These are phyloP conservation scores for Hirundichthys speculiger DNA, from an alignment of 2,113 vertebrate species.

Conservation along the genomic window DNA sequence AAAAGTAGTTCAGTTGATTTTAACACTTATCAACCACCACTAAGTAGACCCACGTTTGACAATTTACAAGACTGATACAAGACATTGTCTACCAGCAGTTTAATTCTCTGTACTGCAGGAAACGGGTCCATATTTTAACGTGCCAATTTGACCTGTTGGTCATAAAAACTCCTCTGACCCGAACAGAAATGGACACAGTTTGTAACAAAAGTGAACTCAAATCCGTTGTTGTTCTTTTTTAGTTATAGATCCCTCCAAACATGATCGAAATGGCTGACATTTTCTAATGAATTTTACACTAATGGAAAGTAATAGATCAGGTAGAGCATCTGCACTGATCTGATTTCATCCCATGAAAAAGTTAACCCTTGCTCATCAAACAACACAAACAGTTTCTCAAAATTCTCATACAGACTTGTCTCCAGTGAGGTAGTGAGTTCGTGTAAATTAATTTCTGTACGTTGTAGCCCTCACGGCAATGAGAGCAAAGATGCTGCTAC, in stretches of 20 bases:
- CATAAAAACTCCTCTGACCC: background rate
- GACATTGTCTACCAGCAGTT: background rate
- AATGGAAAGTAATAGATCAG: background rate
- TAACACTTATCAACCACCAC: no score
- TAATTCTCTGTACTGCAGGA: background rate
- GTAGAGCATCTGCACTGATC: no score
- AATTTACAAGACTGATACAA: background rate
- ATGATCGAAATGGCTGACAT: background rate
- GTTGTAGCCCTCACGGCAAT: no score
- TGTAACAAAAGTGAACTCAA: background rate
- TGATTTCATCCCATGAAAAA: background rate
- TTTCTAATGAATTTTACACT: background rate
- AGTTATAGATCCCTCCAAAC: background rate
- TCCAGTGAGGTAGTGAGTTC: no score
- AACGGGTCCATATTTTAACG: background rate
- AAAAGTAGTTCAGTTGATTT: no score
- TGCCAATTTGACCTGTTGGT: background rate
- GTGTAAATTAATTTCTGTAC: no score
- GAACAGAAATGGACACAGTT: background rate
- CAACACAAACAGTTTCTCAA: no score
- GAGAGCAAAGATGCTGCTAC: no score
- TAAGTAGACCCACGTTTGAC: no score
- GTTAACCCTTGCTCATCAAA: no score
- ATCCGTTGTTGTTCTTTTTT: background rate
- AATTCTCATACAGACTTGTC: no score